These are phyloP conservation scores for Hydrozoanthus gracilis DNA, from an alignment of 92 coral and sea anemone species.

Conservation along the genomic window DNA sequence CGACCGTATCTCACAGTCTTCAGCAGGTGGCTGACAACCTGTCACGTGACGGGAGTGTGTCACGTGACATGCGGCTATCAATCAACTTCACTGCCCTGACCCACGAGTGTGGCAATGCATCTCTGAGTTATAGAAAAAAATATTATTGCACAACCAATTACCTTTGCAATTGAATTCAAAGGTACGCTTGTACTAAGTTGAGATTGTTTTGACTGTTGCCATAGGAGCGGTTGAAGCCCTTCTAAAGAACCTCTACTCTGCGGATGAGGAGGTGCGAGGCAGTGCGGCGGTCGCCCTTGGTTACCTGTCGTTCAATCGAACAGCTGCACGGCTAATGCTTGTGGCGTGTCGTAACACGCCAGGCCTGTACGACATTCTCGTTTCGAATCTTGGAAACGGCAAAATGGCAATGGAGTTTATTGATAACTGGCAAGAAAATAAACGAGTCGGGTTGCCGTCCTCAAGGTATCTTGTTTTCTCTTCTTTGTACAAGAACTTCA, in stretches of 20 bases:
- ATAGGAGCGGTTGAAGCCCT: constrained; percentile 89
- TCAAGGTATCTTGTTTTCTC: constrained; percentile 71
- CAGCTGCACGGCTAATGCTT: constrained; percentile 93
- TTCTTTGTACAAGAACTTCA: background rate
- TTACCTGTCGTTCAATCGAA: constrained; percentile 93
- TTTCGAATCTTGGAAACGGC: constrained; percentile 88
- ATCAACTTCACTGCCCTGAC: no score
- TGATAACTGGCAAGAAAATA: constrained; percentile 93
- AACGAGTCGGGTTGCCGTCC: constrained; percentile 88
- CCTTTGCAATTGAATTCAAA: no score
- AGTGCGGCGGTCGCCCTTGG: constrained; percentile 99
- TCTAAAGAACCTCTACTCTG: constrained; percentile 77
- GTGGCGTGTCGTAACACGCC: constrained; percentile 96
- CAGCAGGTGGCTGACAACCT: no score
- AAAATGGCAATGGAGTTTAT: constrained; percentile 95
- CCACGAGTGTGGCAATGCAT: no score
- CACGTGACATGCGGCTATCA: no score
- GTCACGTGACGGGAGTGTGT: no score
- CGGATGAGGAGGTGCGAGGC: constrained; percentile 90
- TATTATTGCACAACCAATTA: no score
- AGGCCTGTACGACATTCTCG: constrained; percentile 82
- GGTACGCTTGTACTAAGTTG: no score
- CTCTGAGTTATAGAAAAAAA: no score
- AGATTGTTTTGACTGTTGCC: background rate
- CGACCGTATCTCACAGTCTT: no score